A percentile compares a stretch with the other conserved stretches of the same genome.
Conservation (phyloP, 2,888 invertebrate genomes). For the Stramonita haemastoma region DNA sequence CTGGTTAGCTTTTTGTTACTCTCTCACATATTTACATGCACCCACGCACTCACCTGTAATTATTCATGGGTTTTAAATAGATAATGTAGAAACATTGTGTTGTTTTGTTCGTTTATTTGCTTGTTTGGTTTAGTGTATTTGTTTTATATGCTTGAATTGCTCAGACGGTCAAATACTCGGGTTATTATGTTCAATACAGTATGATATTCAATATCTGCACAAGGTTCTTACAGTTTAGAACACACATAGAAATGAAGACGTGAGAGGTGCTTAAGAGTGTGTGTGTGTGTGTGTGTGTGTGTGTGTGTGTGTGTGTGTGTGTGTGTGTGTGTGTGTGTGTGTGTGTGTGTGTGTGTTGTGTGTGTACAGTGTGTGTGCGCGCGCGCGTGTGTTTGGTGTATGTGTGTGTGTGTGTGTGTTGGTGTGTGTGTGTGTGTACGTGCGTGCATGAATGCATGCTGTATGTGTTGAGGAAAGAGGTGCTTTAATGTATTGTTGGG, state of each 20-base stretch:
- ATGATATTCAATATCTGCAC: background rate
- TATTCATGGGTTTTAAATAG: too few species aligned
- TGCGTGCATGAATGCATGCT: background rate
- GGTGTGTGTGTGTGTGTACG: too few species aligned
- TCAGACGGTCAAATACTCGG: background rate
- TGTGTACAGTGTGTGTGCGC: background rate
- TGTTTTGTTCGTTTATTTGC: too few species aligned
- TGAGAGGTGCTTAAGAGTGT: background rate
- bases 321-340: background rate
- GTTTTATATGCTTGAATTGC: background rate
- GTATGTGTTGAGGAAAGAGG: background rate
- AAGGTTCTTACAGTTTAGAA: background rate
- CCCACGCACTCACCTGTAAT: too few species aligned
- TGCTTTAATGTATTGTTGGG: background rate
- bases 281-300: background rate
- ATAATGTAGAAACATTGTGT: too few species aligned
- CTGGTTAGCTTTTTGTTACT: too few species aligned
- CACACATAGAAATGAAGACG: too few species aligned
- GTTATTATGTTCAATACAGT: background rate
- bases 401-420: background rate
- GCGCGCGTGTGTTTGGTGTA: background rate
- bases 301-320: conserved; percentile 2
- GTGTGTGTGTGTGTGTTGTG: background rate
- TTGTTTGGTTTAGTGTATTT: background rate
- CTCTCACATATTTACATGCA: too few species aligned